Percentiles rank a stretch among this genome's conserved stretches.
Conservation (phyloP, 2,113 vertebrate genomes). For the Chunga burmeisteri region DNA sequence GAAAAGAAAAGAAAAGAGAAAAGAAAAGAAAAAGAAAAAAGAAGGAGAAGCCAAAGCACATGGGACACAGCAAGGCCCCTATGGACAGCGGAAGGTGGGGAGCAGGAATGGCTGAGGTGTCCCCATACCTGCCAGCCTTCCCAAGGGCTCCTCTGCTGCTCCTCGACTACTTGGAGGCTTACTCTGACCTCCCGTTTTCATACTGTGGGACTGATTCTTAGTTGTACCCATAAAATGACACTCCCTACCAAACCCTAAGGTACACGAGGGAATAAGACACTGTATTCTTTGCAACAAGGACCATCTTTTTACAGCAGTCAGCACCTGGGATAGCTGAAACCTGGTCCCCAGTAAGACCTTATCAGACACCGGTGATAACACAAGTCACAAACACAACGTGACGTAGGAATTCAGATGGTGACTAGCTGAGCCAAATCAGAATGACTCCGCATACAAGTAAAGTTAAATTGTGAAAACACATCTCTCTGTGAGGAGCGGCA, state of each 20-base stretch:
- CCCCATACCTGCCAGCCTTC: not conserved
- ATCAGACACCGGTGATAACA: not conserved
- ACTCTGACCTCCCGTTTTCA: not conserved
- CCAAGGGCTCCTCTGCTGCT: not conserved
- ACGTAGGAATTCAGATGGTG: not conserved
- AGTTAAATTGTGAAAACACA: not conserved
- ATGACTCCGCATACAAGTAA: not conserved
- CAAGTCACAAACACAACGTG: not conserved
- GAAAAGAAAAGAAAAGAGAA: too few relatives aligned
- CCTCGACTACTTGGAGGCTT: not conserved
- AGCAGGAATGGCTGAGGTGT: not conserved
- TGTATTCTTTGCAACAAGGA: not conserved
- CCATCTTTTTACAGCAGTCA: not conserved
- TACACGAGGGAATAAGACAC: rapidly evolving
- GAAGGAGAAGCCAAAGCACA: not conserved
- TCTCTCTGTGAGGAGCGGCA: not conserved
- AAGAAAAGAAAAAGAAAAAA: too few relatives aligned
- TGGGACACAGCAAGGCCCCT: not conserved
- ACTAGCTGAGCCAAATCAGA: not conserved
- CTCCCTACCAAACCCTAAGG: not conserved
- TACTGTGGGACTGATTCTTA: not conserved
- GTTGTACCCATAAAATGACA: not conserved
- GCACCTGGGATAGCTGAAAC: not conserved
- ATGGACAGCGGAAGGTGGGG: rapidly evolving
- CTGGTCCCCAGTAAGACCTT: not conserved